These are phyloP conservation scores for Paramuricea clavata DNA, from an alignment of 92 coral and sea anemone genomes.

Conservation along the genomic window DNA sequence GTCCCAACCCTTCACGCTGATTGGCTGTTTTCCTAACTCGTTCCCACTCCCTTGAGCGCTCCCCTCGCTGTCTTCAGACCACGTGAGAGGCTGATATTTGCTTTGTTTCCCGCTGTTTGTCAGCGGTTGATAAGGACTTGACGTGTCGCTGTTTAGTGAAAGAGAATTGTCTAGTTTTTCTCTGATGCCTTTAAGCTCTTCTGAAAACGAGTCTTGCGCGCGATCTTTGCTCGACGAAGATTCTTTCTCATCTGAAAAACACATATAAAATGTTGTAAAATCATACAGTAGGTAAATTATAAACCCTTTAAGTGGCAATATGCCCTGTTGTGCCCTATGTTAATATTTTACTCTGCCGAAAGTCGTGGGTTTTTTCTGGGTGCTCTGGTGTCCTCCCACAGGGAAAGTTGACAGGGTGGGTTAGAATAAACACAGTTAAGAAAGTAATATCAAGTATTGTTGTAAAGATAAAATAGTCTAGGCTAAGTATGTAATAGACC, in stretches of 20 bases:
- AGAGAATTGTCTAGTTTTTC: not conserved
- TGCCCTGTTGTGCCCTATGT: no score
- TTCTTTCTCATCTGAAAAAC: constrained; percentile 1
- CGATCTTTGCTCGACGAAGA: not conserved
- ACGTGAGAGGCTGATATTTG: not conserved
- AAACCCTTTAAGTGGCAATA: no score
- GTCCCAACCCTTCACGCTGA: constrained; percentile 4
- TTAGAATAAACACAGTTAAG: no score
- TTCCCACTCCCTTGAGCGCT: not conserved
- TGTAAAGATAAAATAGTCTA: no score
- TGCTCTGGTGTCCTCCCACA: no score
- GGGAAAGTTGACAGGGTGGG: no score
- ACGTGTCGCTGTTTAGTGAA: not conserved
- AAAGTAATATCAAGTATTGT: no score
- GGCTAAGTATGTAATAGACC: no score
- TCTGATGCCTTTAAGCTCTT: constrained; percentile 7
- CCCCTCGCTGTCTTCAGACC: constrained; percentile 1
- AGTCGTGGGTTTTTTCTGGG: no score
- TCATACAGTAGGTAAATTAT: no score
- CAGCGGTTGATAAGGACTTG: not conserved
- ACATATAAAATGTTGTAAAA: not conserved
- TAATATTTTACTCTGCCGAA: no score
- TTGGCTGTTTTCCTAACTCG: constrained; percentile 14
- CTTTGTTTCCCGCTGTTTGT: not conserved
- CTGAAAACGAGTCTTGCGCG: constrained; percentile 6